Conservation (phyloP, 2,113 vertebrate species). For the Carlito syrichta region DNA sequence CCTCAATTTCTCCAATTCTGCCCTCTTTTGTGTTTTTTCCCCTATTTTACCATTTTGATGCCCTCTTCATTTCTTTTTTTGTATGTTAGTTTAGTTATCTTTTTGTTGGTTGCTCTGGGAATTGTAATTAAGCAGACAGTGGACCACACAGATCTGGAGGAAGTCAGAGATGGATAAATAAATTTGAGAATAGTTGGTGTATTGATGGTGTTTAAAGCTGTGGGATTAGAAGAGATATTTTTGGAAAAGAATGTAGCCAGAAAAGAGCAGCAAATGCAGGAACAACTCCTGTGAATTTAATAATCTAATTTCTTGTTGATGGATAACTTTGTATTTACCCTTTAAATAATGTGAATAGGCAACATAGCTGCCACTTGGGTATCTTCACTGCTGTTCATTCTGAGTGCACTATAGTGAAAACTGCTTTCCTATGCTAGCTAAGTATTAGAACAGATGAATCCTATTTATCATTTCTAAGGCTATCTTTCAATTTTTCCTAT, state of each 20-base stretch:
- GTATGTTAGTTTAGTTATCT: not conserved
- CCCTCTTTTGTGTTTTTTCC: not conserved
- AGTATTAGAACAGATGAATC: not conserved
- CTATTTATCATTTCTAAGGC: constrained; percentile 14
- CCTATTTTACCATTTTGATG: not conserved
- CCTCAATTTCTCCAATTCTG: not conserved
- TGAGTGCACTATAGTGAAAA: not conserved
- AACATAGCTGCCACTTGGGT: not conserved
- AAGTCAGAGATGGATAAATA: constrained; percentile 21
- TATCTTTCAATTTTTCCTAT: constrained; percentile 1
- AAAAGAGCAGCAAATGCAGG: not conserved
- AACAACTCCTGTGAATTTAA: not conserved
- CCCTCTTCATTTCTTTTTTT: not conserved
- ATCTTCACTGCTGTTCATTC: not conserved
- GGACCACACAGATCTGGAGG: not conserved
- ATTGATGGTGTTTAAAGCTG: not conserved
- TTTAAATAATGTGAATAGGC: not conserved
- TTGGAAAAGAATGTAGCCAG: not conserved
- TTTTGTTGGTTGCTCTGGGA: not conserved
- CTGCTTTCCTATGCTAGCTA: not conserved
- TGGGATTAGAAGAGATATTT: not conserved
- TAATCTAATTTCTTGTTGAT: not conserved
- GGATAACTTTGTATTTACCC: not conserved
- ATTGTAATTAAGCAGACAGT: not conserved
- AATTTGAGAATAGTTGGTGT: not conserved